phyloP scores from a whole-genome alignment of 2,113 vertebrate genomes.

The Falco punctatus region DNA sequence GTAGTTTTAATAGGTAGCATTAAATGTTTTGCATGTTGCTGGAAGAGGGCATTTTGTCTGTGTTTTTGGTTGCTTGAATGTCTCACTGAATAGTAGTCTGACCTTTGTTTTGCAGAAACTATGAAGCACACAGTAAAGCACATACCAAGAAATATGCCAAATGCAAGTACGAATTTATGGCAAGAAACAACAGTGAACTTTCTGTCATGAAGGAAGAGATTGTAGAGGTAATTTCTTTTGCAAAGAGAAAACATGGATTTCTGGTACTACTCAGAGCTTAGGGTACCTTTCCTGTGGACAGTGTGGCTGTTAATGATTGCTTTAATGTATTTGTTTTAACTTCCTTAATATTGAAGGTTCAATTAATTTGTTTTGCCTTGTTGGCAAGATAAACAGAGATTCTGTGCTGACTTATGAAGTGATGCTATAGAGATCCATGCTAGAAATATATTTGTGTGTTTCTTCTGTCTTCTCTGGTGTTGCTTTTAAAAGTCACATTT shows the following conservation, averaged over 20 bases:
- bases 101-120: constrained; percentile 75
- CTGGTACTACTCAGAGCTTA: not conserved
- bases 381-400: not conserved
- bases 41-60: not conserved
- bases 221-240: constrained; percentile 83
- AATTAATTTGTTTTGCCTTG: not conserved
- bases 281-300: not conserved
- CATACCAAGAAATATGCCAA: constrained; percentile 87
- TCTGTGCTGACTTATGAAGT: not conserved
- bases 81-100: not conserved
- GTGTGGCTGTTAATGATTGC: not conserved
- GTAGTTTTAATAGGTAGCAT: too few relatives aligned
- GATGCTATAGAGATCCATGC: not conserved
- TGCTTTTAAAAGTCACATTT: not conserved
- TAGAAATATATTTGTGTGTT: not conserved
- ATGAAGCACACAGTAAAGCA: constrained; percentile 74
- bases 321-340: not conserved
- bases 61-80: not conserved
- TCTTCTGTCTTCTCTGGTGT: not conserved
- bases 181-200: constrained; percentile 92
- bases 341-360: not conserved
- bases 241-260: not conserved
- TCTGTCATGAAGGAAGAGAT: constrained; percentile 92
- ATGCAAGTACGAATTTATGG: constrained; percentile 94
- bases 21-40: not conserved